Conservation (phyloP, 2,113 vertebrate genomes). For the Petrocephalus microphthalmus region DNA sequence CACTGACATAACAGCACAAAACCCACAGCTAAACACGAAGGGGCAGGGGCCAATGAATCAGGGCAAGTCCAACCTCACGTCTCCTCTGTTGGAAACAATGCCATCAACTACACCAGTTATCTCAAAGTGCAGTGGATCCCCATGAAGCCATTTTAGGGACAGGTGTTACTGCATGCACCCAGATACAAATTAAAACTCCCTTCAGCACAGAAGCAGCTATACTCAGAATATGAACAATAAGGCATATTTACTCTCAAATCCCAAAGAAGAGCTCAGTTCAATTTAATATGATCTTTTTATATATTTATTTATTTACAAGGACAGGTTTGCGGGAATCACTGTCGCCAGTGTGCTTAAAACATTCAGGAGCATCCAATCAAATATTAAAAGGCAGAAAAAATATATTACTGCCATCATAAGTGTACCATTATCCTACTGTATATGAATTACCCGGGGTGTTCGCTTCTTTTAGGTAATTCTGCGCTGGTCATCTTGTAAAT, state of each 20-base stretch:
- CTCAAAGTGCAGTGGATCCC: slow-evolving; percentile 46
- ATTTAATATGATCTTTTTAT: not conserved
- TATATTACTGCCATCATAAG: slow-evolving; percentile 41
- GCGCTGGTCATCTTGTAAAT: not conserved
- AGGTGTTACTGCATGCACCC: not conserved
- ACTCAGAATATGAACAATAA: not conserved
- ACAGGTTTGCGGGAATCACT: slow-evolving; percentile 41
- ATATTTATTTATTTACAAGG: slow-evolving; percentile 24
- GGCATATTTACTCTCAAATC: not conserved
- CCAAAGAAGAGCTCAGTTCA: not conserved
- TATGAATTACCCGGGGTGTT: not conserved
- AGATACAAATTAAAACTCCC: too few species aligned
- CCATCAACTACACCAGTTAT: slow-evolving; percentile 37
- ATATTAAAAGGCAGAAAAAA: slow-evolving; percentile 57
- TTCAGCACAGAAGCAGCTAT: not conserved
- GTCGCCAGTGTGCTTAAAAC: slow-evolving; percentile 55
- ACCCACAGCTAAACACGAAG: not conserved
- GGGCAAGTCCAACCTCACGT: slow-evolving; percentile 25
- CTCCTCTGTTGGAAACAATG: slow-evolving; percentile 39
- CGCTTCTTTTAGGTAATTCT: not conserved
- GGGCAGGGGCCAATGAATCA: slow-evolving; percentile 30
- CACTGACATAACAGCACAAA: not conserved
- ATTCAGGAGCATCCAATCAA: slow-evolving; percentile 61
- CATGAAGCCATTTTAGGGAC: slow-evolving; percentile 35
- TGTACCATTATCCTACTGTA: slow-evolving; percentile 27